These are phyloP conservation scores for Syritta pipiens DNA, from an alignment of 2,888 invertebrate species.

Conservation along the genomic window DNA sequence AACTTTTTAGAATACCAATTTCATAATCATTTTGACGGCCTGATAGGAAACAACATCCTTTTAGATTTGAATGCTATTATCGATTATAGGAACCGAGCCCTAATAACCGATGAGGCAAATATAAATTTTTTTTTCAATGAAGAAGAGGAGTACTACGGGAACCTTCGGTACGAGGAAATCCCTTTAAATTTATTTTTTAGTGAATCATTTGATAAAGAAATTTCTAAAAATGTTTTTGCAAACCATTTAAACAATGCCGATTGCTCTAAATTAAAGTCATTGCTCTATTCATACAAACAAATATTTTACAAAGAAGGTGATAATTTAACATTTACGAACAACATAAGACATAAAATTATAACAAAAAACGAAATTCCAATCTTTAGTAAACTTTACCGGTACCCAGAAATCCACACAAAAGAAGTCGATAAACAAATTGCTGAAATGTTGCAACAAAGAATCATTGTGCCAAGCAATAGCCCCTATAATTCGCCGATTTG, in stretches of 20 bases:
- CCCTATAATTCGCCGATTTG: background rate
- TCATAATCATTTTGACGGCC: no score
- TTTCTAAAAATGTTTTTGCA: background rate
- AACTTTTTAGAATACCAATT: conserved; percentile 15
- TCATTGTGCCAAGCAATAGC: background rate
- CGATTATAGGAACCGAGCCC: background rate
- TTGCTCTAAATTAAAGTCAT: conserved; percentile 3
- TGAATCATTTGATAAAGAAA: background rate
- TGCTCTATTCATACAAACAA: background rate
- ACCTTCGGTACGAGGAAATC: background rate
- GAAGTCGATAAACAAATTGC: conserved; percentile 14
- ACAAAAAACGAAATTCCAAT: conserved; percentile 9
- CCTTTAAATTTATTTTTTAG: background rate
- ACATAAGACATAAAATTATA: conserved; percentile 5
- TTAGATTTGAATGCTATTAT: conserved; percentile 2
- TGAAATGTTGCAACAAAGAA: conserved; percentile 1
- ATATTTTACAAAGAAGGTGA: conserved; percentile 3
- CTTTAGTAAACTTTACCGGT: conserved; percentile 9
- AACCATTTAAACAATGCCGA: background rate
- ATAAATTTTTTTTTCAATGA: background rate
- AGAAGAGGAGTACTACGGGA: background rate
- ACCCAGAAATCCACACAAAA: conserved; percentile 1
- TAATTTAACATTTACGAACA: background rate
- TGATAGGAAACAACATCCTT: background rate
- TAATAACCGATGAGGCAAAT: background rate